Conservation (phyloP, 2,113 vertebrate species). For the Mesocricetus auratus region DNA sequence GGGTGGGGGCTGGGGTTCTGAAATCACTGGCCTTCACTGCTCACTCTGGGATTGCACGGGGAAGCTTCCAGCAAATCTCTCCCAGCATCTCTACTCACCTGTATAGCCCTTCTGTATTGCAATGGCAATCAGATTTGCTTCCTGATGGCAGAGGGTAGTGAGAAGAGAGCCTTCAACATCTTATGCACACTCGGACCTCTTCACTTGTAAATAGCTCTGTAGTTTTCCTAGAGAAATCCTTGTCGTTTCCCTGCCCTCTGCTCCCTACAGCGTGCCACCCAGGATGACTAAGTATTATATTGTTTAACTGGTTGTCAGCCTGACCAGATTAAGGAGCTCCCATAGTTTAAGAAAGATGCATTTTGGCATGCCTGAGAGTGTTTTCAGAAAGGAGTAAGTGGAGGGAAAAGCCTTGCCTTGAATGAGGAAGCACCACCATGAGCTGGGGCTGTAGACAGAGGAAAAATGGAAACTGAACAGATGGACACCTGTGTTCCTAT, state of each 20-base stretch:
- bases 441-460: background rate
- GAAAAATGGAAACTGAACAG: background rate
- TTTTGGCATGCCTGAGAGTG: background rate
- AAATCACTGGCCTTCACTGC: background rate
- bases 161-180: background rate
- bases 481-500: background rate
- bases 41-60: background rate
- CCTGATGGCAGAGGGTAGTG: background rate
- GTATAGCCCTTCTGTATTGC: background rate
- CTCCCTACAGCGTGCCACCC: fast-evolving
- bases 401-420: too few relatives aligned
- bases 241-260: background rate
- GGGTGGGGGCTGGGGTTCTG: background rate
- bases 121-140: background rate
- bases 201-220: background rate
- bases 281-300: background rate
- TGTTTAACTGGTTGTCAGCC: background rate
- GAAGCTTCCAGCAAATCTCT: background rate
- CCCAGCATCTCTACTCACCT: background rate
- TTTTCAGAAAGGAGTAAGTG: background rate
- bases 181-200: background rate
- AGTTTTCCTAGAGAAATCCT: background rate
- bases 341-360: background rate
- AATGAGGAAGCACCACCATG: background rate
- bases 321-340: background rate